phyloP scores from a whole-genome alignment of 2,113 vertebrate genomes.

The Atrichornis clamosus region DNA sequence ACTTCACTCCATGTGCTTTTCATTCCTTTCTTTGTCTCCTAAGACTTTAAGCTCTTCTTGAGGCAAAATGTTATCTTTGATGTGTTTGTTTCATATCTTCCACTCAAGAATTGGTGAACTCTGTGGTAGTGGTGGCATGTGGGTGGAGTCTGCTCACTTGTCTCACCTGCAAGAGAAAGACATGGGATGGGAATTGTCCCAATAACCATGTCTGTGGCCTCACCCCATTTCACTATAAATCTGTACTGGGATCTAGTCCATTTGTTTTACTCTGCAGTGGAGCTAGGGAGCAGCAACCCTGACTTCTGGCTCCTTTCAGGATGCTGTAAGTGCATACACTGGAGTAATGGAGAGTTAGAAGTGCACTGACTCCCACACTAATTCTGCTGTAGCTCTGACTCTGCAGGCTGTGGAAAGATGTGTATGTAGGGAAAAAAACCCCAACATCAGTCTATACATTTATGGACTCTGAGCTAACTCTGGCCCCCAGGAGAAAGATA shows the following conservation, averaged over 20 bases:
- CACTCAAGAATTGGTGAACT: not conserved
- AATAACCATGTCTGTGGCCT: not conserved
- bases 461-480: not conserved
- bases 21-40: not conserved
- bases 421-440: rapidly evolving
- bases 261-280: not conserved
- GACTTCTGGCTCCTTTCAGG: not conserved
- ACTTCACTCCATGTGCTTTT: not conserved
- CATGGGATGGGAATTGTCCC: not conserved
- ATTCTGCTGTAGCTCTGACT: not conserved
- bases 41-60: not conserved
- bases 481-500: not conserved
- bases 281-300: not conserved
- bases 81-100: not conserved
- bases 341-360: not conserved
- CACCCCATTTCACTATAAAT: not conserved
- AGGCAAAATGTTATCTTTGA: not conserved
- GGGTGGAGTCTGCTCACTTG: not conserved
- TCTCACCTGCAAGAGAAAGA: not conserved
- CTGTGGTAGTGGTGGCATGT: not conserved
- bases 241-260: not conserved
- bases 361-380: rapidly evolving
- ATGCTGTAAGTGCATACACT: not conserved
- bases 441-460: not conserved
- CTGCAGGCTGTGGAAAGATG: not conserved